Percentiles rank a stretch among this genome's conserved stretches.
Evolutionary conservation across 2,113 vertebrate species (phyloP).

Genomic region (Oceanites oceanicus): DNA sequence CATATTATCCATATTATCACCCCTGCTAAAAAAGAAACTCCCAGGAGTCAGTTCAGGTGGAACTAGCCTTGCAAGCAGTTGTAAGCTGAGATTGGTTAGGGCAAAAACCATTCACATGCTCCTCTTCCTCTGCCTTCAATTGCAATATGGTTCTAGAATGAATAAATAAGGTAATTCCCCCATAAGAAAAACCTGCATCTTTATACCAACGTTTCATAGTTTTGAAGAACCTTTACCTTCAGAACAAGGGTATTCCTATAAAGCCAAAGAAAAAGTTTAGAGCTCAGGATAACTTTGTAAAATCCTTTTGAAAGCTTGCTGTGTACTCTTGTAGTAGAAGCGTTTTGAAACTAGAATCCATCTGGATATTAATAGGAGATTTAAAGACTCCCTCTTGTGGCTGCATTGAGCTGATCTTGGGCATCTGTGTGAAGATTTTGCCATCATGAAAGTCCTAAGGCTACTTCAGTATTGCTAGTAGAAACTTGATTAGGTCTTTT

Average conservation of each 20-base stretch:
- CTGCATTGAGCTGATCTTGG: neutral
- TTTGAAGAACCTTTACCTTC: neutral
- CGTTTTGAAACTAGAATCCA: neutral
- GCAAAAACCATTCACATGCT: neutral
- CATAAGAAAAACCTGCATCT: neutral
- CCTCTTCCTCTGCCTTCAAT: neutral
- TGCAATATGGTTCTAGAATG: neutral
- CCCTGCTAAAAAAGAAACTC: neutral
- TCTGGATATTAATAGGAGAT: neutral
- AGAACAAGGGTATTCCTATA: neutral
- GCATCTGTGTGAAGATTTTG: neutral
- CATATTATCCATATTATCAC: neutral
- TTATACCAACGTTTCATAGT: neutral
- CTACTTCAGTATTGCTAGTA: neutral
- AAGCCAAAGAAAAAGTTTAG: neutral
- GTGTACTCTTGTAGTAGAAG: neutral
- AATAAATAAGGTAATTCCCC: too few species aligned
- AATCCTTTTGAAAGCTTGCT: neutral
- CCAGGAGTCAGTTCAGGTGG: neutral
- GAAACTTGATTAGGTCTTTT: neutral
- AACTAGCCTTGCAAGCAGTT: neutral
- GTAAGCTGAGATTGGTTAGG: neutral
- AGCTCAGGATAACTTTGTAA: neutral
- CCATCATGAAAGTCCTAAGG: neutral
- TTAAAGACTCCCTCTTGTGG: conserved; percentile 69